Evolutionary conservation across 2,797 vertebrate species (phyloP), one percentile per base, ranked within the genome.

Genomic region (Ciconia nigra): DNA sequence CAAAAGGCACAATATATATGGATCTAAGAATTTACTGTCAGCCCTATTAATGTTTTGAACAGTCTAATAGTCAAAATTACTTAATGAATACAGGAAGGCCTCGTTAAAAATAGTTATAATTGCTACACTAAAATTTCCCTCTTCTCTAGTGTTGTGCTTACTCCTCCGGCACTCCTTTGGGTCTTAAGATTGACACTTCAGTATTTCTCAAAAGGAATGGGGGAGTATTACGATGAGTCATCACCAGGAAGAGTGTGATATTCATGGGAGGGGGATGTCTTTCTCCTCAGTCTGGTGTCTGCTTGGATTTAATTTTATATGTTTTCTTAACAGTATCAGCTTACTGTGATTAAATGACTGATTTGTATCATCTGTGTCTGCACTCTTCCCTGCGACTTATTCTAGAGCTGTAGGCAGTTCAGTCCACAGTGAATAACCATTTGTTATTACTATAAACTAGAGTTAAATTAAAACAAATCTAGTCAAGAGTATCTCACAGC

Each of bases 251-350:
- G 74, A 55, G 7, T 46, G 57, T 47, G 28, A 26, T 90, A 51
- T 52, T 89, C 62, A 79, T n/a, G 62, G 66, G 51, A 83, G 44
- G 69, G 76, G 16, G 25, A 57, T 61, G 62, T 82, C 65, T 90
- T 88, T 83, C 86, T 93, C 80, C 62, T 82, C 51, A 55, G 83
- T 85, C 88, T 82, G 55, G 39, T 87, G 73, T 89, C 86, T 96
- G 46, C 81, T 87, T 87, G 20, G n/a, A 52, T 92, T 94, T 90
- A 47, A 28, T 77, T 86, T 96, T 87, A 11, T 44, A 15, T 84
- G 66, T 92, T 94, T 91, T 94, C 83, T 69, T 92, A 91, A 87
- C 46, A 62, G 24, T 58, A 15, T 69, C 31, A 47, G 13, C 15
- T 93, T 93, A 46, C 46, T 58, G 24, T 62, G 62, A 89, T 70